Base-by-base conservation (phyloP, 2,113 vertebrate species). In the Menidia beryllina region DNA sequence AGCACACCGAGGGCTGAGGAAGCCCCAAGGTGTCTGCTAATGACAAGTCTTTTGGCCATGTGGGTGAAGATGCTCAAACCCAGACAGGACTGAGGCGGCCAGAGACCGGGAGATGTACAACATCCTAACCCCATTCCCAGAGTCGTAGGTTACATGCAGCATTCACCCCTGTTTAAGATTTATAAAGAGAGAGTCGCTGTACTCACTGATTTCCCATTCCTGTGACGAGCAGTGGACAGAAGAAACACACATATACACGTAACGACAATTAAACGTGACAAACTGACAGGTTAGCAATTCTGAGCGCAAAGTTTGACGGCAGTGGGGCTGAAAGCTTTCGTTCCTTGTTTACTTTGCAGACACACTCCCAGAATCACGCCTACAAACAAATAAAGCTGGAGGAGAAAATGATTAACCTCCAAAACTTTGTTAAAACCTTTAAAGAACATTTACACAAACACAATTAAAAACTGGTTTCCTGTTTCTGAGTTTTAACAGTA, bases 121-220 rank as follows among this genome's bases (percentile, higher is more conserved):
- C 68, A 78, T 64, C 57, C 84, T 60, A 68, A 72, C 47, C 80
- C 75, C 76, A 78, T 84, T 83, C 74, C 48, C 67, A 36, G 67
- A 72, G 62, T 56, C 48, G 53, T 60, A 75, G 51, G 68, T 78
- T 55, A 89, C 93, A 94, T 94, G 92, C 93, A 92, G 83, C 89
- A 92, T 92, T 89, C 87, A 69, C 60, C 77, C 72, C 30, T 34
- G 62, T 58, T 72, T 25, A 77, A 79, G 48, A 77, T 74, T 67
- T 68, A 81, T 30, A 89, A 36, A 82, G 55, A 92, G 69, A 87
- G 64, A 83, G 85, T 77, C 24, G 43, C 86, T 77, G 83, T 94
- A 94, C 93, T 94, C 93, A 94, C 93, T 94, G 93, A 83, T 93
- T 94, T 92, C 93, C 93, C 93, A 94, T 94, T 89, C 91, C 92